Conservation (phyloP, 1,140 invertebrate species). For the Gryllus bimaculatus region DNA sequence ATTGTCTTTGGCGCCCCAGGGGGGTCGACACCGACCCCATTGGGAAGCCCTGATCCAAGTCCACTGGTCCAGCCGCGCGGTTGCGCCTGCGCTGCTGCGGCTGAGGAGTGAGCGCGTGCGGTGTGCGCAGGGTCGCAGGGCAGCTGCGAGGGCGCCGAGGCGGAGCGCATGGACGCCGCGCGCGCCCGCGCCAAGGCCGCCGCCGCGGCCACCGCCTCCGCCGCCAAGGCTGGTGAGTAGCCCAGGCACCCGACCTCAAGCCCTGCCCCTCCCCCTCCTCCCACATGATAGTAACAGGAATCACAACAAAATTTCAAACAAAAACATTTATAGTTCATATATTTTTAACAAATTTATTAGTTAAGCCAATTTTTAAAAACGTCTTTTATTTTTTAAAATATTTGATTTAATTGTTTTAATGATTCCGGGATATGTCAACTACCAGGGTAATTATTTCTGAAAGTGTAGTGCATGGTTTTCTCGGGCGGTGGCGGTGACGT, state of each 20-base stretch:
- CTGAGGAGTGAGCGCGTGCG: neutral
- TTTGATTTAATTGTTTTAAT: no score
- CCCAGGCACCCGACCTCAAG: neutral
- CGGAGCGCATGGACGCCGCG: neutral
- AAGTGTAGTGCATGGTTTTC: no score
- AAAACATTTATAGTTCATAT: neutral
- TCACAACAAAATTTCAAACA: no score
- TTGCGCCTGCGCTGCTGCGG: neutral
- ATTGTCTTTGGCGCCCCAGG: neutral
- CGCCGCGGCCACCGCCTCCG: no score
- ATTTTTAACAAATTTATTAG: neutral
- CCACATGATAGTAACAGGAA: no score
- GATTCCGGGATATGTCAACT: no score
- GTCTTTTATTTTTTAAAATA: neutral
- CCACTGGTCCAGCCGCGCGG: no score
- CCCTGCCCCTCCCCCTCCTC: no score
- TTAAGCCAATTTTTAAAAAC: neutral
- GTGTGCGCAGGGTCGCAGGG: neutral
- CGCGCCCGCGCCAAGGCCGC: neutral
- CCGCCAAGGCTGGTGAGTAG: neutral
- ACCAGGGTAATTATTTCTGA: no score
- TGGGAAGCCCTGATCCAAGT: no score
- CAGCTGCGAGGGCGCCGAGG: neutral
- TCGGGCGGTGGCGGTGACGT: no score
- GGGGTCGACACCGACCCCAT: neutral